Evolutionary conservation across 2,797 vertebrate species (phyloP).

Genomic region (Leucoraja ocellata): DNA sequence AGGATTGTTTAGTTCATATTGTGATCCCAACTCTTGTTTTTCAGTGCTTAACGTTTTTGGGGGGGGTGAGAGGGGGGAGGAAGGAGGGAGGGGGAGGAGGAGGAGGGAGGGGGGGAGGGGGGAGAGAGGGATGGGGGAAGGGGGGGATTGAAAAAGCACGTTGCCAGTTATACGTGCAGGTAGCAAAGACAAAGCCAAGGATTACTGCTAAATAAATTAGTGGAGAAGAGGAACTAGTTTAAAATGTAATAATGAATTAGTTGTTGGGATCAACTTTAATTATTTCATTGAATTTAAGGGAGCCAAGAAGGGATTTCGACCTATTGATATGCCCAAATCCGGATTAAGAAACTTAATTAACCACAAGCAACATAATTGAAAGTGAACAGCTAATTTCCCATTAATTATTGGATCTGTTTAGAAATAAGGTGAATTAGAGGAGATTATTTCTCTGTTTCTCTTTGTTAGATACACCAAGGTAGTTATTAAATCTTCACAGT

Average conservation of each 20-base stretch:
- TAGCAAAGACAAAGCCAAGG: neutral
- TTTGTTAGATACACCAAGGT: conserved; percentile 20
- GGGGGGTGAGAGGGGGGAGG: too few relatives aligned
- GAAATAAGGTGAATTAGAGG: neutral
- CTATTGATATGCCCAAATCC: neutral
- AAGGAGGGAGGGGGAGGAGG: too few relatives aligned
- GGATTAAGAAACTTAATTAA: neutral
- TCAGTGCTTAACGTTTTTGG: neutral
- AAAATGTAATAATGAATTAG: conserved; percentile 10
- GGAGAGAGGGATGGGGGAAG: too few relatives aligned
- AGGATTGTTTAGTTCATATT: too few relatives aligned
- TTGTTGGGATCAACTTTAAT: neutral
- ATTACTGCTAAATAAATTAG: neutral
- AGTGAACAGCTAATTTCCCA: neutral
- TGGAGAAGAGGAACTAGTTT: neutral
- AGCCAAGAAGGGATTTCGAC: neutral
- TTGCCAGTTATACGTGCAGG: neutral
- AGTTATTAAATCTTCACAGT: neutral
- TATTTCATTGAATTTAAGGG: neutral
- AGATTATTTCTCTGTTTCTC: conserved; percentile 29
- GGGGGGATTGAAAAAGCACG: neutral
- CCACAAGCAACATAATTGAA: neutral
- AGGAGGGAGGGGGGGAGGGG: too few relatives aligned
- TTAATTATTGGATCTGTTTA: conserved; percentile 21
- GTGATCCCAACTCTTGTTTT: too few relatives aligned